A percentile compares a stretch with the other conserved stretches of the same genome.
Evolutionary conservation across 2,797 vertebrate genomes (phyloP).

Genomic region (Phoebastria nigripes): DNA sequence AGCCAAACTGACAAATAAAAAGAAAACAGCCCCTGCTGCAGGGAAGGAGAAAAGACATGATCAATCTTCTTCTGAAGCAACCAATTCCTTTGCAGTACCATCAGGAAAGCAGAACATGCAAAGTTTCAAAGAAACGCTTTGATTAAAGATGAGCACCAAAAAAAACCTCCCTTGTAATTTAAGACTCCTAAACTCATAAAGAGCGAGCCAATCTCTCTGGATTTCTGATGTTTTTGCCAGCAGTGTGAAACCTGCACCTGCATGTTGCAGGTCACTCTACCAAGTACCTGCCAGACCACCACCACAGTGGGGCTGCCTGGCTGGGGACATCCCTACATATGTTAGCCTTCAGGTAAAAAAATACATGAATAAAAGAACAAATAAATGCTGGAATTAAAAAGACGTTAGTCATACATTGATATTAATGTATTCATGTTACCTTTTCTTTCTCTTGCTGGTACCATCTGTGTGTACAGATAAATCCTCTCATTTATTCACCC

Average conservation of each 20-base stretch:
- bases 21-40: not conserved
- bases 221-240: not conserved
- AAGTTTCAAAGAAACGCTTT: not conserved
- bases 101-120: not conserved
- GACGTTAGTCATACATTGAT: not conserved
- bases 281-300: not conserved
- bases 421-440: not conserved
- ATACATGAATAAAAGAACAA: not conserved
- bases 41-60: not conserved
- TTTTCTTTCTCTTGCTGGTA: not conserved
- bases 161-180: not conserved
- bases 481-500: not conserved
- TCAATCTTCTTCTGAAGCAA: not conserved
- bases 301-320: fast-evolving
- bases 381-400: not conserved
- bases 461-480: not conserved
- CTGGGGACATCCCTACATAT: not conserved
- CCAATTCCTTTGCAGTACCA: not conserved
- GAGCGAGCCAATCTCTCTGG: not conserved
- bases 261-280: not conserved
- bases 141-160: not conserved
- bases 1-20: not conserved
- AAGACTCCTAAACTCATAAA: not conserved
- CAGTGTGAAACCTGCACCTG: not conserved
- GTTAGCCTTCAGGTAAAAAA: not conserved